phyloP scores from a whole-genome alignment of 2,888 invertebrate genomes.

The Harpalus rubripes region DNA sequence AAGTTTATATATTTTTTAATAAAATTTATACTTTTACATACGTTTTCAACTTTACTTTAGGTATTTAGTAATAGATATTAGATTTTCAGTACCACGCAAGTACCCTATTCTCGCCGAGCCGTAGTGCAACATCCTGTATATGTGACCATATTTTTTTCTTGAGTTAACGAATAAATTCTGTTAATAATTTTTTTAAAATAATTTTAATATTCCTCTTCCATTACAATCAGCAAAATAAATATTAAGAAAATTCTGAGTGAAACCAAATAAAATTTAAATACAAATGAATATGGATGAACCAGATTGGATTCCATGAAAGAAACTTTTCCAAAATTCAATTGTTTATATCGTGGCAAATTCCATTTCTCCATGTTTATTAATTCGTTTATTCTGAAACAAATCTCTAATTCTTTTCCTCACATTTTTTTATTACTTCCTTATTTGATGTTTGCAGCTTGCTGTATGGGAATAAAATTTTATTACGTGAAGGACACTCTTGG shows the following conservation, averaged over 20 bases:
- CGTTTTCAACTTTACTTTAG: no score
- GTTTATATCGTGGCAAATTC: neutral
- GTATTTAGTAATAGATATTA: no score
- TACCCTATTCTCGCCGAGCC: no score
- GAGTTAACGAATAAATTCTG: no score
- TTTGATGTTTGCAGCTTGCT: slow-evolving; percentile 27
- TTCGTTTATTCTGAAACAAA: slow-evolving; percentile 5
- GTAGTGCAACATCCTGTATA: no score
- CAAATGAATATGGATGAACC: slow-evolving; percentile 30
- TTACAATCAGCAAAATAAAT: slow-evolving; percentile 21
- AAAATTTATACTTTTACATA: no score
- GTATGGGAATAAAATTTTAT: slow-evolving; percentile 26
- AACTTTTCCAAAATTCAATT: slow-evolving; percentile 17
- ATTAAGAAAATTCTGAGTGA: neutral
- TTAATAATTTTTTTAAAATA: no score
- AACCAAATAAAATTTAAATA: slow-evolving; percentile 31
- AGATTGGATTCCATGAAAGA: neutral
- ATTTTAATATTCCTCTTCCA: neutral
- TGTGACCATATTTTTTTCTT: no score
- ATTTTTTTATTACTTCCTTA: slow-evolving; percentile 31
- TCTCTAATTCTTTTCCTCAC: neutral
- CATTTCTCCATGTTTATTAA: slow-evolving; percentile 8
- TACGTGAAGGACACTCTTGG: slow-evolving; percentile 32
- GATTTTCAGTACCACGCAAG: no score
- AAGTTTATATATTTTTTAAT: no score